These are phyloP conservation scores for Acropternis orthonyx DNA, from an alignment of 2,797 vertebrate species.

Conservation along the genomic window DNA sequence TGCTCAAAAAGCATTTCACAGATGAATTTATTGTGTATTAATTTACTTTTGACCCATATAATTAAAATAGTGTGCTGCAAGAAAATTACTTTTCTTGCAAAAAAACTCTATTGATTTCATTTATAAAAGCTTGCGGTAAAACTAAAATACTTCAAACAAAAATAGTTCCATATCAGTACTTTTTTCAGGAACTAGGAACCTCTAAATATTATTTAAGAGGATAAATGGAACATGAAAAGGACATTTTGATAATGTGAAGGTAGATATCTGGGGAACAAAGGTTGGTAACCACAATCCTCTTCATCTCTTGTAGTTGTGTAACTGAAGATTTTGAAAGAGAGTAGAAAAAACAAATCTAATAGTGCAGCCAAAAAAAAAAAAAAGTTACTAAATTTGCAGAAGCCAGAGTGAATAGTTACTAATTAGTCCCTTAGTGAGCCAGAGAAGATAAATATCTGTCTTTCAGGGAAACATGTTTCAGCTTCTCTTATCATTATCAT, in stretches of 20 bases:
- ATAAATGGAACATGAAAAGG: not conserved
- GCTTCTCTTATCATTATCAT: not conserved
- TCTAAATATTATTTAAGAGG: not conserved
- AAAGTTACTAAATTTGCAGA: not conserved
- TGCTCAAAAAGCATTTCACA: not conserved
- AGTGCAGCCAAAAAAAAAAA: not conserved
- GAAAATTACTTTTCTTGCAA: not conserved
- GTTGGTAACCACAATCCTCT: not conserved
- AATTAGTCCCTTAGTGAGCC: not conserved
- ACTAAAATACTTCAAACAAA: not conserved
- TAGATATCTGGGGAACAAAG: slow-evolving; percentile 18
- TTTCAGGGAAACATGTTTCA: not conserved
- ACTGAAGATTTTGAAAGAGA: slow-evolving; percentile 44
- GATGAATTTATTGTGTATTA: not conserved
- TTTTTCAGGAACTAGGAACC: not conserved
- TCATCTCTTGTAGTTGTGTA: slow-evolving; percentile 19
- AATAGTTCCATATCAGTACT: not conserved
- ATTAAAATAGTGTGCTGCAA: not conserved
- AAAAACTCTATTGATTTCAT: not conserved
- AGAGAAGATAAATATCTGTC: not conserved
- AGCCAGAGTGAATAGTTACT: not conserved
- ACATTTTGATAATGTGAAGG: not conserved
- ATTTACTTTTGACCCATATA: not conserved
- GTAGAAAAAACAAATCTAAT: not conserved
- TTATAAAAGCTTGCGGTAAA: not conserved